Evolutionary conservation across 92 coral and sea anemone species (phyloP).

Genomic region (Micromussa lordhowensis): DNA sequence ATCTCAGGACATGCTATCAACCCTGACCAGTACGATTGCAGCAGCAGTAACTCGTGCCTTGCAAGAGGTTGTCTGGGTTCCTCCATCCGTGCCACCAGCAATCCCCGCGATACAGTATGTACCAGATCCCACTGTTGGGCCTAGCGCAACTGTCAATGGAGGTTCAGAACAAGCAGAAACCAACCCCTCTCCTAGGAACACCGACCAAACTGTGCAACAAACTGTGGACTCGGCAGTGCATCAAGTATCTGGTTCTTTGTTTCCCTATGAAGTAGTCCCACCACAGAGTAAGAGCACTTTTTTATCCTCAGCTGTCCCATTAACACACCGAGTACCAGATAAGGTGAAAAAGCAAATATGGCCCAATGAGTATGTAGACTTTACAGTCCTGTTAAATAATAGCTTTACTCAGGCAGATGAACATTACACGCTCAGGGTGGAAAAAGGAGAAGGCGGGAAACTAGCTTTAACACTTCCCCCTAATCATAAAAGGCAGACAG

Average conservation of each 20-base stretch:
- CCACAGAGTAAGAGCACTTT: constrained; percentile 9
- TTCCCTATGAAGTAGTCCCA: too few species aligned
- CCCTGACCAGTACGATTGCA: background rate
- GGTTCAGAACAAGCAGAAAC: background rate
- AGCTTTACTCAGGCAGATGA: background rate
- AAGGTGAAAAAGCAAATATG: constrained; percentile 19
- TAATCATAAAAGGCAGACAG: background rate
- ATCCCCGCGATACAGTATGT: background rate
- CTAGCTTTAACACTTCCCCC: background rate
- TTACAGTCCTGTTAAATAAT: background rate
- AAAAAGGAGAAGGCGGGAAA: background rate
- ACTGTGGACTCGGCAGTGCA: background rate
- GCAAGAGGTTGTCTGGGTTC: background rate
- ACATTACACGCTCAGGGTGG: background rate
- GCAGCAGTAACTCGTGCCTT: background rate
- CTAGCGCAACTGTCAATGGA: background rate
- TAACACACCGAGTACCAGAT: background rate
- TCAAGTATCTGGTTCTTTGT: background rate
- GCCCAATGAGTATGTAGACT: constrained; percentile 19
- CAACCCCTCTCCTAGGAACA: background rate
- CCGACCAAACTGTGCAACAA: background rate
- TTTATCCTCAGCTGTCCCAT: background rate
- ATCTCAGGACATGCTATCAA: background rate
- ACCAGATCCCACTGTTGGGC: background rate
- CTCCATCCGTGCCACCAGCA: background rate